Percentiles rank a stretch among this genome's conserved stretches.
These are phyloP conservation scores for Australoheros facetus DNA, from an alignment of 2,797 vertebrate species.

Conservation along the genomic window DNA sequence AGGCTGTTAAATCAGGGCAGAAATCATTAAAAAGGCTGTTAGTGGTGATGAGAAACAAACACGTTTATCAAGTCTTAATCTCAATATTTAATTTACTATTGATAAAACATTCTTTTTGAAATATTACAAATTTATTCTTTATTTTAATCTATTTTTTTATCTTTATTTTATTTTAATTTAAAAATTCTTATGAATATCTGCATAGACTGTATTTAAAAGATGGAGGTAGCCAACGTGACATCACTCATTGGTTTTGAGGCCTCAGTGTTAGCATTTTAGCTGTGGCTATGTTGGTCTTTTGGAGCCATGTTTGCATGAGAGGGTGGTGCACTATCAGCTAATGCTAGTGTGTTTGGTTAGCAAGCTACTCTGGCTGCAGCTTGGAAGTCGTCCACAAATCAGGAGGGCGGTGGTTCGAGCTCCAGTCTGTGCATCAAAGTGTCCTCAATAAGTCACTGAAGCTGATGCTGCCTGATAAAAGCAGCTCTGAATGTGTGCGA, in stretches of 20 bases:
- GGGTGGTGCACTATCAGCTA: background rate
- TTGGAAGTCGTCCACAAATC: background rate
- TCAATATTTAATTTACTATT: background rate
- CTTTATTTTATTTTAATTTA: background rate
- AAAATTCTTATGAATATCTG: rapidly evolving
- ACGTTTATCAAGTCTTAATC: too few species aligned
- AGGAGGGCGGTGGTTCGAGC: background rate
- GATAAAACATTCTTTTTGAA: background rate
- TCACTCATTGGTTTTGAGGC: background rate
- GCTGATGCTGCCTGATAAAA: too few species aligned
- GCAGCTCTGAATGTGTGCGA: too few species aligned
- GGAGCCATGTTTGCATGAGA: background rate
- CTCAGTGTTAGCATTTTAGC: background rate
- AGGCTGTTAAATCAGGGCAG: too few species aligned
- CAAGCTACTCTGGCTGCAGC: too few species aligned
- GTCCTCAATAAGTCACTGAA: too few species aligned
- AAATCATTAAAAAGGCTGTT: too few species aligned
- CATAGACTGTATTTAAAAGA: background rate
- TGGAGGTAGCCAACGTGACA: background rate
- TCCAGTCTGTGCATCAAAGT: background rate
- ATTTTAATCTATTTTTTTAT: background rate
- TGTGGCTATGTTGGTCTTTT: background rate
- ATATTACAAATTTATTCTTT: background rate
- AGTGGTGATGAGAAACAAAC: background rate
- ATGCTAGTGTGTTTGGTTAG: too few species aligned